Conservation (phyloP, 2,797 vertebrate genomes). For the Tachyglossus aculeatus region DNA sequence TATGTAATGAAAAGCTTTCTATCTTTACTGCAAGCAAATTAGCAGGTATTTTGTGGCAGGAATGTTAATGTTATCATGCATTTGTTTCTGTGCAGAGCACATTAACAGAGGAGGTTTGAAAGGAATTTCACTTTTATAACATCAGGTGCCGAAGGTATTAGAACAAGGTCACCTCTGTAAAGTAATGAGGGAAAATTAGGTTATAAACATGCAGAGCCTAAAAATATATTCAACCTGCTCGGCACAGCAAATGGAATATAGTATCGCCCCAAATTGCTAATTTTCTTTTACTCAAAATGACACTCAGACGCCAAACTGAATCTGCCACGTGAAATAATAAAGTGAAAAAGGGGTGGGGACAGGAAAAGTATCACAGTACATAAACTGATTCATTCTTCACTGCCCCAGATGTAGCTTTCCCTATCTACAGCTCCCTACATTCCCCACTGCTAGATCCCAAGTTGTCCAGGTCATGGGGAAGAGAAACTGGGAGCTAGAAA, state of each 20-base stretch:
- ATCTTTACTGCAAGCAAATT: constrained; percentile 76
- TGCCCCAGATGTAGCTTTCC: too few relatives aligned
- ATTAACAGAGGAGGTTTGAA: constrained; percentile 70
- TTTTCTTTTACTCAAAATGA: constrained; percentile 60
- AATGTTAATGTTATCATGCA: constrained; percentile 75
- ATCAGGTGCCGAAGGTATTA: constrained; percentile 70
- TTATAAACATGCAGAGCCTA: constrained; percentile 72
- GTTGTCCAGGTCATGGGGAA: too few relatives aligned
- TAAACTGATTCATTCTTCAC: constrained; percentile 33
- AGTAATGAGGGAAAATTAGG: constrained; percentile 70
- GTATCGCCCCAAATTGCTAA: constrained; percentile 52
- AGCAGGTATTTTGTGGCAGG: constrained; percentile 72
- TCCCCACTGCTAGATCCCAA: too few relatives aligned
- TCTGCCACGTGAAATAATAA: constrained; percentile 58
- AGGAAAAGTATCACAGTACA: background rate
- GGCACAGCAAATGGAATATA: constrained; percentile 59
- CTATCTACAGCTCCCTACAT: too few relatives aligned
- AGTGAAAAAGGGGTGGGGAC: constrained; percentile 16
- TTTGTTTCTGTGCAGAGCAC: constrained; percentile 72
- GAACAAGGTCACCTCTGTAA: constrained; percentile 77
- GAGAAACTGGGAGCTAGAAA: too few relatives aligned
- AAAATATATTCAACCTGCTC: constrained; percentile 71
- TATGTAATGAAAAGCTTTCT: constrained; percentile 80
- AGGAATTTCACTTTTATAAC: constrained; percentile 71
- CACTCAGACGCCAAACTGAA: constrained; percentile 36